A percentile compares a stretch with the other conserved stretches of the same genome.
phyloP scores from a whole-genome alignment of 2,113 vertebrate genomes.

The Phycodurus eques region DNA sequence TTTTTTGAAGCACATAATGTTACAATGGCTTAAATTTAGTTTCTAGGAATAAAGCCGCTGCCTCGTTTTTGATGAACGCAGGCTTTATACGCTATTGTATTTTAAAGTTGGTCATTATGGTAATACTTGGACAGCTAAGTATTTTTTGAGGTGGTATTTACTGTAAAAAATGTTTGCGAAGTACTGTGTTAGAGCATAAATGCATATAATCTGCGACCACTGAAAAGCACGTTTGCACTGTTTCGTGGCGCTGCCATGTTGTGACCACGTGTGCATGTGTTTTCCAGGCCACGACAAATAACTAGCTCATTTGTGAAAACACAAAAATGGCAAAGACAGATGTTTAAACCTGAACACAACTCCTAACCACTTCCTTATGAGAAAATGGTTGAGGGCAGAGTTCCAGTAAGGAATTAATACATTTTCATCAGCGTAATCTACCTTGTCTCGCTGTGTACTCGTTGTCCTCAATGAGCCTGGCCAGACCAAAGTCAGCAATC shows the following conservation, averaged over 20 bases:
- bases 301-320: conserved; percentile 15
- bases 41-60: no score
- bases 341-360: neutral
- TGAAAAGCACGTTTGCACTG: neutral
- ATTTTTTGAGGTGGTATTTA: no score
- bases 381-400: neutral
- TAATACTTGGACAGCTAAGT: no score
- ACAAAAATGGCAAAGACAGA: neutral
- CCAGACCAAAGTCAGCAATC: conserved; percentile 96
- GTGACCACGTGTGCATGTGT: conserved; percentile 23
- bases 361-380: conserved; percentile 25
- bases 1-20: no score
- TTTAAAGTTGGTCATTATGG: no score
- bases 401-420: neutral
- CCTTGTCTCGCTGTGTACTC: conserved; percentile 99
- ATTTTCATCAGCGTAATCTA: neutral
- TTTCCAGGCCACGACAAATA: conserved; percentile 37
- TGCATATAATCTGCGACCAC: neutral
- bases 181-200: no score
- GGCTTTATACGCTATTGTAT: no score
- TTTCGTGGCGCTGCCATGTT: conserved; percentile 10
- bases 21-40: no score
- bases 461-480: conserved; percentile 96
- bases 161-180: no score
- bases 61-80: no score